phyloP scores from a whole-genome alignment of 2,888 invertebrate species.

The Tineola bisselliella region DNA sequence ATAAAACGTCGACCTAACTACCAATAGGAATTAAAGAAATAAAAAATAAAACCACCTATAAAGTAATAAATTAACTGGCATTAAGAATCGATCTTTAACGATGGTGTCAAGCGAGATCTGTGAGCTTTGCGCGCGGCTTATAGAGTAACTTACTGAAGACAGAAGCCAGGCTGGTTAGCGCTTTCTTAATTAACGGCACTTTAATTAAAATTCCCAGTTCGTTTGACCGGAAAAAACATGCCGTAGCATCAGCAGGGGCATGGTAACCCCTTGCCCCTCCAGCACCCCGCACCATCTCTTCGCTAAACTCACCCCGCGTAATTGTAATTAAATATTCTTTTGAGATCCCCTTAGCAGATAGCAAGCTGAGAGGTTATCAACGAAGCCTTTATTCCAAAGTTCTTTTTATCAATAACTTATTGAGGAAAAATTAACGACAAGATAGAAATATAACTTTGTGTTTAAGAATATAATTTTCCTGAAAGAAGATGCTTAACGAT shows the following conservation, averaged over 20 bases:
- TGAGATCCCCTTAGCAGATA: constrained; percentile 12
- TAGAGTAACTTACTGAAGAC: constrained; percentile 7
- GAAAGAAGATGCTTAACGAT: neutral
- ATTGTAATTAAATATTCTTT: constrained; percentile 15
- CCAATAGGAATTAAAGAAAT: no score
- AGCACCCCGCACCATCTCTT: neutral
- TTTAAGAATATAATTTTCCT: neutral
- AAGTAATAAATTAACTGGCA: neutral
- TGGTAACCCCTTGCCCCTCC: constrained; percentile 1
- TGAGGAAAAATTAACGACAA: neutral
- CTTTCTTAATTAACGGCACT: constrained; percentile 51
- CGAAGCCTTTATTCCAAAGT: constrained; percentile 11
- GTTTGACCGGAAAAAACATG: constrained; percentile 42
- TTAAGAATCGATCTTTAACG: neutral
- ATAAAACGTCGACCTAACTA: no score
- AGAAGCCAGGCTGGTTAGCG: constrained; percentile 27
- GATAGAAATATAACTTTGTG: neutral
- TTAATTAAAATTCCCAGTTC: constrained; percentile 60
- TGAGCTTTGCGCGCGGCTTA: neutral
- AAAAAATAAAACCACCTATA: neutral
- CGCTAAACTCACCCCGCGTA: constrained; percentile 9
- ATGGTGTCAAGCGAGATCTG: neutral
- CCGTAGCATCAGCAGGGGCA: constrained; percentile 9
- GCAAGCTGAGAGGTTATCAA: constrained; percentile 8
- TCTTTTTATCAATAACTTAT: constrained; percentile 12